phyloP scores from a whole-genome alignment of 2,888 invertebrate species.

The Dicyrtomina minuta region DNA sequence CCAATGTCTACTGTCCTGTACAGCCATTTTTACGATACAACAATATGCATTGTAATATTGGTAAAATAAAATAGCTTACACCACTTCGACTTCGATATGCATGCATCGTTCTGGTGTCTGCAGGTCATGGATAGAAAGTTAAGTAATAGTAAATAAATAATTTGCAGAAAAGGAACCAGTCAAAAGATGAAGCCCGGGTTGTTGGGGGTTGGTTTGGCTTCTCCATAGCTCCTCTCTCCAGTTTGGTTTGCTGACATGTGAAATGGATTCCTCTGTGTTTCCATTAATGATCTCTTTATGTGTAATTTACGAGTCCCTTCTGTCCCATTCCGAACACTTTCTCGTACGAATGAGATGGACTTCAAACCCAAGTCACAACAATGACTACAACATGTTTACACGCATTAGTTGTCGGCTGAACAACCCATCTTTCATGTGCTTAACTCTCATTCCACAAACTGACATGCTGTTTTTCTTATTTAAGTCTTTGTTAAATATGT shows the following conservation, averaged over 20 bases:
- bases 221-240: too few relatives aligned
- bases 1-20: too few relatives aligned
- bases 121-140: too few relatives aligned
- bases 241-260: conserved; percentile 7
- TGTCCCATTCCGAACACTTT: conserved; percentile 28
- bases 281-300: conserved; percentile 20
- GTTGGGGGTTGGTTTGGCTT: too few relatives aligned
- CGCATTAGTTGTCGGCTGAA: conserved; percentile 16
- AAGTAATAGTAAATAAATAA: too few relatives aligned
- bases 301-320: conserved; percentile 30
- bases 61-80: too few relatives aligned
- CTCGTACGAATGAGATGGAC: conserved; percentile 11
- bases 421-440: conserved; percentile 12
- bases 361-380: conserved; percentile 18
- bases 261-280: conserved; percentile 13
- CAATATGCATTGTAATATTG: too few relatives aligned
- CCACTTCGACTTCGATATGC: too few relatives aligned
- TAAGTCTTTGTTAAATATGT: conserved; percentile 10
- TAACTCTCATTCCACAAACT: conserved; percentile 2
- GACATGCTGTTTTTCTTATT: conserved; percentile 17
- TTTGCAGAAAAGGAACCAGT: too few relatives aligned
- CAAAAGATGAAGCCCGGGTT: too few relatives aligned
- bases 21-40: too few relatives aligned
- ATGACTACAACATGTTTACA: conserved; percentile 31
- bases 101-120: neutral